Evolutionary conservation across 2,888 invertebrate genomes (phyloP).

Genomic region (Eilema griseolum): DNA sequence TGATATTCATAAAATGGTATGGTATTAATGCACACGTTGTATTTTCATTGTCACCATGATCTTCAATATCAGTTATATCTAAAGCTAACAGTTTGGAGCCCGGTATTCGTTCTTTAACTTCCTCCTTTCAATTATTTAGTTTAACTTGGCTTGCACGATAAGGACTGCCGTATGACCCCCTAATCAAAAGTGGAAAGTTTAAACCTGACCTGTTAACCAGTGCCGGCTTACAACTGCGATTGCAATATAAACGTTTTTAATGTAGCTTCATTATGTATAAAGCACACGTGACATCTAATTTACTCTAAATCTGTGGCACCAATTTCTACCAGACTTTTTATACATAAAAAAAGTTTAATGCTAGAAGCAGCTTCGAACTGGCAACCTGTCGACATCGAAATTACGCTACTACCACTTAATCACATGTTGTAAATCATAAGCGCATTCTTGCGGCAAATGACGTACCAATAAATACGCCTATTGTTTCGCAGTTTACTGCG

Average conservation of each 20-base stretch:
- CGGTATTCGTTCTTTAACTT: no score
- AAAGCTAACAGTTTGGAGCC: no score
- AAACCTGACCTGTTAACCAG: no score
- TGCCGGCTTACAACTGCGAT: no score
- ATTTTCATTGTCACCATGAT: no score
- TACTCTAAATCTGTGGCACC: background rate
- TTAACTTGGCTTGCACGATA: no score
- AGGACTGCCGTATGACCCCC: background rate
- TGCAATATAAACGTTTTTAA: no score
- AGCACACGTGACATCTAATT: background rate
- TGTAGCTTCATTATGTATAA: background rate
- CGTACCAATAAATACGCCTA: background rate
- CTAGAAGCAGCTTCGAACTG: background rate
- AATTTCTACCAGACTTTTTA: background rate
- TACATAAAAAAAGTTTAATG: background rate
- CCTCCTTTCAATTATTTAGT: no score
- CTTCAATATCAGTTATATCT: no score
- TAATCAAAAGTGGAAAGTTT: background rate
- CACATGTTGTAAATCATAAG: slow-evolving; percentile 11
- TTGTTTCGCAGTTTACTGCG: slow-evolving; percentile 5
- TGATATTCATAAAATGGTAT: no score
- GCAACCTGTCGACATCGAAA: background rate
- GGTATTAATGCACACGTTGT: no score
- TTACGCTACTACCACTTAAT: slow-evolving; percentile 1
- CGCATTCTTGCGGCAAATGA: background rate